Percentiles rank a stretch among this genome's conserved stretches.
These are phyloP conservation scores for Trypoxylon attenuatum DNA, from an alignment of 2,888 invertebrate species.

Conservation along the genomic window DNA sequence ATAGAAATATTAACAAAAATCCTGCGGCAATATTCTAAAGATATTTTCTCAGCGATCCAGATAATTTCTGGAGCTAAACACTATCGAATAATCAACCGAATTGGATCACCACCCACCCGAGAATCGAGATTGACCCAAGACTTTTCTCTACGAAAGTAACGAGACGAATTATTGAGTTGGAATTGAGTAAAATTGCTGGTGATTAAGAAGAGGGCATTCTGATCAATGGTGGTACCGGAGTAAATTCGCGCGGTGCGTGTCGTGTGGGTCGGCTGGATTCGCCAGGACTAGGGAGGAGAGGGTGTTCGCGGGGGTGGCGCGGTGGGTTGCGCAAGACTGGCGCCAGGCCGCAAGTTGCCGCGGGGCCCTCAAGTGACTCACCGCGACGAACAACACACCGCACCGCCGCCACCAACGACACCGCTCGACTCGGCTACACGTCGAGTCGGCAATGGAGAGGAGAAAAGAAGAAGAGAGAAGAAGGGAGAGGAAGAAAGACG, in stretches of 20 bases:
- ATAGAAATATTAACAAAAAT: too few species aligned
- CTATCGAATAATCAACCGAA: too few species aligned
- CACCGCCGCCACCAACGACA: constrained; percentile 19
- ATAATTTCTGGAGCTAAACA: too few species aligned
- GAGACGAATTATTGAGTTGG: background rate
- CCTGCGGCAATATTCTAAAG: too few species aligned
- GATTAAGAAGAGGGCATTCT: background rate
- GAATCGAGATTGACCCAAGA: too few species aligned
- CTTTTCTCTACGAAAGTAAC: too few species aligned
- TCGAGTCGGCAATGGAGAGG: too few species aligned
- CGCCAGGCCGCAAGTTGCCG: constrained; percentile 68
- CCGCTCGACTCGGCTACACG: too few species aligned
- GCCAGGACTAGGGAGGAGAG: background rate
- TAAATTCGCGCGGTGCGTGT: background rate
- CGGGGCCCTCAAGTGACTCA: constrained; percentile 68
- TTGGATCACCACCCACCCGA: too few species aligned
- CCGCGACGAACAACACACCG: constrained; percentile 58
- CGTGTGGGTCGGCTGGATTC: background rate
- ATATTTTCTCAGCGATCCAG: too few species aligned
- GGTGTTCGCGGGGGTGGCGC: constrained; percentile 49
- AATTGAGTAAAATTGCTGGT: background rate
- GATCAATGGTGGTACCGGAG: background rate
- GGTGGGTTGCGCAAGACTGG: constrained; percentile 68
- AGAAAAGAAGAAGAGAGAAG: constrained; percentile 14
- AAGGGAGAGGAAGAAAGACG: constrained; percentile 27